Percentiles rank a stretch among this genome's conserved stretches.
phyloP scores from a whole-genome alignment of 2,888 invertebrate species.

The Clivina fossor region DNA sequence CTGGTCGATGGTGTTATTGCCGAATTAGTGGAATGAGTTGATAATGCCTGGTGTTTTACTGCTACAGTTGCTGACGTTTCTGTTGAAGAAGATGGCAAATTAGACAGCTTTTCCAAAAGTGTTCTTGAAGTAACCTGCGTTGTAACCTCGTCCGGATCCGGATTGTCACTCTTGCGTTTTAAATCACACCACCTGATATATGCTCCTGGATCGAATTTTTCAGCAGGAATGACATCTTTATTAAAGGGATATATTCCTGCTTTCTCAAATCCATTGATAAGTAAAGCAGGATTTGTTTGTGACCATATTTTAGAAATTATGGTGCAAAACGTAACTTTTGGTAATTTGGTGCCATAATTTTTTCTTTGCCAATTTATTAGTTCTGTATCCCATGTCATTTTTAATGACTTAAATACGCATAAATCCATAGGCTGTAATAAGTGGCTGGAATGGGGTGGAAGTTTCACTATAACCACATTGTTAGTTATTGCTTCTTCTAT shows the following conservation, averaged over 20 bases:
- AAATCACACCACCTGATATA: too few species aligned
- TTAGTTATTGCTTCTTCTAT: conserved; percentile 40
- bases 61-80: neutral
- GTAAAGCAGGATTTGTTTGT: conserved; percentile 18
- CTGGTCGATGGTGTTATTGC: neutral
- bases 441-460: conserved; percentile 42
- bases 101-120: neutral
- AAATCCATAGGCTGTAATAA: conserved; percentile 43
- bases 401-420: conserved; percentile 41
- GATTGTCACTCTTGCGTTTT: too few species aligned
- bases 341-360: conserved; percentile 29
- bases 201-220: conserved; percentile 23
- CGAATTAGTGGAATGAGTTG: neutral
- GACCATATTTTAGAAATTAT: conserved; percentile 25
- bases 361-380: conserved; percentile 28
- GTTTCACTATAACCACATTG: conserved; percentile 41
- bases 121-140: too few species aligned
- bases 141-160: too few species aligned
- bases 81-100: too few species aligned
- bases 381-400: conserved; percentile 29
- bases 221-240: conserved; percentile 17
- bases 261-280: conserved; percentile 26
- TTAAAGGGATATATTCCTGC: conserved; percentile 20
- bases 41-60: too few species aligned
- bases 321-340: conserved; percentile 15